Evolutionary conservation across 2,113 vertebrate species (phyloP), one percentile per base, ranked within the genome.

Genomic region (Rostratula benghalensis): DNA sequence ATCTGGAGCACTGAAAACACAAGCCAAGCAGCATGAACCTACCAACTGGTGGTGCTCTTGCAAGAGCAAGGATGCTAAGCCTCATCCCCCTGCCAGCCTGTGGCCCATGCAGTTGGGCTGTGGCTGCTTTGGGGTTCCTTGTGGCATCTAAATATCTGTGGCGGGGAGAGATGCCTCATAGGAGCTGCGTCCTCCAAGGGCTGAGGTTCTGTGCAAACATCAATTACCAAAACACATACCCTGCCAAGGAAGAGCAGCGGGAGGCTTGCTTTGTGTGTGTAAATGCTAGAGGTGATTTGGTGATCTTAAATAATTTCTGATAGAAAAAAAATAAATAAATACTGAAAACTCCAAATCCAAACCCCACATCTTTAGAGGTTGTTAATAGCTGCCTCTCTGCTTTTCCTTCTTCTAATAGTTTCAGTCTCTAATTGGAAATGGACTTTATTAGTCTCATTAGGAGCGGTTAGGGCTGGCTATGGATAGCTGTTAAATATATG

Each of bases 381-480:
- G 91, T 95, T 95, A 93, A 97, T 97, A 91, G 76, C 94, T 95
- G 48, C 93, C 88, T 97, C 89, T 92, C 81, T 13, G 51, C 83
- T 76, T 90, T 97, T 91, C 60, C 33, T 97, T 76, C 90, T 86
- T 90, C 79, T 96, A 89, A 82, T 89, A 89, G 76, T 97, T 97
- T 93, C 87, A 87, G 83, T 90, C 89, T 94, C 85, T 97, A 97
- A 97, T 98, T 97, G 96, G 94, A 96, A 96, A 74, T 10, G 88
- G 94, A 81, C 96, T 96, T 97, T 95, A 96, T 95, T 96, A 95
- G 95, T 64, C 93, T 97, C 96, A 92, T 97, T 96, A 97, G 94
- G 91, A 97, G 87, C 39, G 14, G 88, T 90, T 83, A 97, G 65
- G 88, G 93, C 90, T 97, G 93, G 88, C 86, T 94, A 53, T 85